Base-by-base conservation (phyloP, 2,797 vertebrate genomes). In the Coregonus suidteri region DNA sequence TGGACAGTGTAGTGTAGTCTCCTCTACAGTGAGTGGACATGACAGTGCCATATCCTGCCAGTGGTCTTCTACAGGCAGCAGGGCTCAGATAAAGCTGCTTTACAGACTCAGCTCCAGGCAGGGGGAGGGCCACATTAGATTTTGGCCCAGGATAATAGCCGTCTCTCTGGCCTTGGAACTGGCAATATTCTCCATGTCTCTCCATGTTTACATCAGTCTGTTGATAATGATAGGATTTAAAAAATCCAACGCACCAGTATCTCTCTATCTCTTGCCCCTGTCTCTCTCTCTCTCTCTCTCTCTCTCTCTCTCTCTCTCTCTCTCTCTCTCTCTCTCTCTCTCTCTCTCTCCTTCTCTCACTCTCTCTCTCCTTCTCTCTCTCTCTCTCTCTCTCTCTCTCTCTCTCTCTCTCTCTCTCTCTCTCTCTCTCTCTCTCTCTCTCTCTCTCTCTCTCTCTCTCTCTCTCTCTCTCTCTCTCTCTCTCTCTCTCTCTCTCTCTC, bases 351-450 rank as follows among this genome's bases (percentile, higher is more conserved):
- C 0, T 3, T 0, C 2, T 4, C 71, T 85, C 54, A 56, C 69
- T 75, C 82, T 82, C 31, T 83, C 80, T 76, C 81, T 77, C 66
- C 82, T 56, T 59, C 1, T 0, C 7, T 2, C 7, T 41, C 37
- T 41, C 37, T 41, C 37, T 7, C 37, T 0, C 37, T 41, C 37
- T 41, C 37, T 41, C 37, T 7, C 37, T 41, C 34, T 35, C 25
- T n/a, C 34, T 35, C 34, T 4, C 34, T 4, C 34, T 4, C 34
- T 4, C 34, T 4, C 34, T 4, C 34, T 4, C 71, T 85, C 54
- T 62, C 69, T 75, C 82, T 82, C 31, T 83, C 80, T 76, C 81
- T 77, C 66, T 82, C 56, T 64, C 7, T 0, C 7, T 2, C 7
- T 41, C 37, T 41, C 37, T 41, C 37, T 9, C 37, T 0, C 37